Percentiles rank a stretch among this genome's conserved stretches.
Conservation (phyloP, 2,113 vertebrate genomes). For the Crotalus viridis region DNA sequence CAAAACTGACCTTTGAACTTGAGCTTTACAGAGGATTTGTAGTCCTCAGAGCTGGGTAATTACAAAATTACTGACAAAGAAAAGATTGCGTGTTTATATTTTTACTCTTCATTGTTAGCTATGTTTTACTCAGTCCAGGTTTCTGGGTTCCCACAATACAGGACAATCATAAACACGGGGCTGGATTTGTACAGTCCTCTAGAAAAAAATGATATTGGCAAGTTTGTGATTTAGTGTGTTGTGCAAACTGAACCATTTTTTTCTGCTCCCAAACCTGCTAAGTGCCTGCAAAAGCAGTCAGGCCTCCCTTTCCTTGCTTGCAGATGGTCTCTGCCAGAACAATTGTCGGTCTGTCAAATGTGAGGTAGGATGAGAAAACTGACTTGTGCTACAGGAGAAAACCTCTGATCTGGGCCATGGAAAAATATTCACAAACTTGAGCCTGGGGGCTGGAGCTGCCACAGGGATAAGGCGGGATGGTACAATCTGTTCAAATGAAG, state of each 20-base stretch:
- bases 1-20: neutral
- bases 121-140: neutral
- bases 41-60: neutral
- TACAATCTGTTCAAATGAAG: neutral
- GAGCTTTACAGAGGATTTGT: neutral
- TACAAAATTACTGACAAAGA: neutral
- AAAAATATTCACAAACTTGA: neutral
- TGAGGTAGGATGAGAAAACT: neutral
- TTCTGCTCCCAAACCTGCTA: neutral
- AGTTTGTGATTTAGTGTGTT: neutral
- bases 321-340: neutral
- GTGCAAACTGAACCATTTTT: neutral
- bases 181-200: neutral
- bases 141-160: neutral
- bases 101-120: neutral
- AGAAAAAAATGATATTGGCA: neutral
- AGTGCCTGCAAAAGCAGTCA: neutral
- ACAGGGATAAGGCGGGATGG: neutral
- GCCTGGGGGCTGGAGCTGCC: neutral
- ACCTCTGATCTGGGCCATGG: neutral
- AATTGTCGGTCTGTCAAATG: neutral
- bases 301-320: neutral
- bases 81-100: neutral
- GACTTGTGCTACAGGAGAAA: neutral
- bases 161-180: neutral